Evolutionary conservation across 2,888 invertebrate species (phyloP).

Genomic region (Drosophila parthenogenetica): DNA sequence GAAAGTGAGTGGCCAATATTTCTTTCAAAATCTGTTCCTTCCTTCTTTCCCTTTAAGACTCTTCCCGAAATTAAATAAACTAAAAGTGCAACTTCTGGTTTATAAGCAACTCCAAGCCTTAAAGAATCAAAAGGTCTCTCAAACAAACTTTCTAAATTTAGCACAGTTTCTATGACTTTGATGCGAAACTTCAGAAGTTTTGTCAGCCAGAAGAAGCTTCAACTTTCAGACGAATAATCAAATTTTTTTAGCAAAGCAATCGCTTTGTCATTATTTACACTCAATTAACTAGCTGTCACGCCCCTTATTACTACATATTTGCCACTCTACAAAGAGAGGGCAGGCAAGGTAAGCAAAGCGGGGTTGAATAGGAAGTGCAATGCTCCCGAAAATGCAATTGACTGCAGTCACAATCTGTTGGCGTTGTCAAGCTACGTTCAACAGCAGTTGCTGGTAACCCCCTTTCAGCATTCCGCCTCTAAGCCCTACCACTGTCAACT

Average conservation of each 20-base stretch:
- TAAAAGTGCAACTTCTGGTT: too few species aligned
- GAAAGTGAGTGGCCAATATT: too few species aligned
- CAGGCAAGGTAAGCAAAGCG: background rate
- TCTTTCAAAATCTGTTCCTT: too few species aligned
- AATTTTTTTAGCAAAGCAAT: constrained; percentile 1
- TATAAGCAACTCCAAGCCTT: background rate
- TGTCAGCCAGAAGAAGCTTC: background rate
- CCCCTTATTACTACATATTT: constrained; percentile 18
- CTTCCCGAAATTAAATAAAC: too few species aligned
- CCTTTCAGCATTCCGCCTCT: background rate
- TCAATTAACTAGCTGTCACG: constrained; percentile 57
- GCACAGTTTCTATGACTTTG: background rate
- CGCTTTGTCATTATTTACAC: constrained; percentile 60
- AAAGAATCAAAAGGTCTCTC: background rate
- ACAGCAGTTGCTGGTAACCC: background rate
- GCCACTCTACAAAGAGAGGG: constrained; percentile 21
- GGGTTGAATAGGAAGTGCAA: background rate
- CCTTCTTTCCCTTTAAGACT: background rate
- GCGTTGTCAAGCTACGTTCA: constrained; percentile 3
- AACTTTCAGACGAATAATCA: constrained; percentile 3
- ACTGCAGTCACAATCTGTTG: constrained; percentile 49
- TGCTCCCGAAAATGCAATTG: constrained; percentile 49
- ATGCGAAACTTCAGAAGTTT: background rate
- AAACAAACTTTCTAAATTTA: background rate
- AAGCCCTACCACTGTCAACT: background rate